phyloP scores from a whole-genome alignment of 1,140 invertebrate genomes.

The Eciton burchellii region DNA sequence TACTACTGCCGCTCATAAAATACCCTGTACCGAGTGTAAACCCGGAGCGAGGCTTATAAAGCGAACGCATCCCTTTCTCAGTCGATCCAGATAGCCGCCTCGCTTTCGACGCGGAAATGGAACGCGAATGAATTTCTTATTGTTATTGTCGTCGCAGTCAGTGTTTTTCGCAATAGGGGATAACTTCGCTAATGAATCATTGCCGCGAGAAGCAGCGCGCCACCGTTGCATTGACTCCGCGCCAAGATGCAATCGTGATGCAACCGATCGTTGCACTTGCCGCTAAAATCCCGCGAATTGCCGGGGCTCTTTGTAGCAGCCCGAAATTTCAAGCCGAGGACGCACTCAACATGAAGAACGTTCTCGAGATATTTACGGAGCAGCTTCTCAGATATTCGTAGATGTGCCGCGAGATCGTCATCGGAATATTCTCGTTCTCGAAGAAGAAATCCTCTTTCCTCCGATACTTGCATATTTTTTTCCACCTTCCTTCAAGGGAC shows the following conservation, averaged over 20 bases:
- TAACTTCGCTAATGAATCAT: constrained; percentile 39
- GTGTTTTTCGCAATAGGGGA: not conserved
- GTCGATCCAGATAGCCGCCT: no score
- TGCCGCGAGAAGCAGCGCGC: constrained; percentile 23
- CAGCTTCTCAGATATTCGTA: not conserved
- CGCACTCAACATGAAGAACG: not conserved
- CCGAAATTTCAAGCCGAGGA: not conserved
- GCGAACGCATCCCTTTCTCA: constrained; percentile 24
- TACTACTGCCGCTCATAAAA: constrained; percentile 40
- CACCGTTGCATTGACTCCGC: constrained; percentile 50
- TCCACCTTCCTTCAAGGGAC: no score
- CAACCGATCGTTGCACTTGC: constrained; percentile 21
- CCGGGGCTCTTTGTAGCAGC: not conserved
- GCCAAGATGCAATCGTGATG: constrained; percentile 49
- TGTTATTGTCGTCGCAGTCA: not conserved
- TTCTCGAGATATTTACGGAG: constrained; percentile 3
- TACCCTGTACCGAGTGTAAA: not conserved
- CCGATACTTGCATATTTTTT: no score
- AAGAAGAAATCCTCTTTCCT: no score
- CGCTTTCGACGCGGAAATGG: no score
- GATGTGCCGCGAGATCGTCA: not conserved
- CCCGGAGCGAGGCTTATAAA: constrained; percentile 29
- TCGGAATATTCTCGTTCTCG: no score
- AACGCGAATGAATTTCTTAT: not conserved
- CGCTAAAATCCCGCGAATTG: not conserved